phyloP scores from a whole-genome alignment of 2,888 invertebrate species.

The Opisthograptis luteolata region DNA sequence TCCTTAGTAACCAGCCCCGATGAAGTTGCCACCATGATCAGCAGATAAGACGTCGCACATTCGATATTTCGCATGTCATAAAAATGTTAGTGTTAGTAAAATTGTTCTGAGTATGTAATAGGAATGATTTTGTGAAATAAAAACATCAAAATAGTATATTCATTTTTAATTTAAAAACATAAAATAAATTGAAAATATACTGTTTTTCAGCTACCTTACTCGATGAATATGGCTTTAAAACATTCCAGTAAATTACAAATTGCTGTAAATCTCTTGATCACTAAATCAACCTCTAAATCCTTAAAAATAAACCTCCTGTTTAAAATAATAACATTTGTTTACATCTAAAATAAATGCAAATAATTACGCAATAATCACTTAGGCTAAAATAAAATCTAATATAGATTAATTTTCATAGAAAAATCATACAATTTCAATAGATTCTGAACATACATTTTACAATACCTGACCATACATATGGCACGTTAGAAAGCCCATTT shows the following conservation, averaged over 20 bases:
- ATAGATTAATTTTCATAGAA: slow-evolving; percentile 12
- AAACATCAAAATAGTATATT: slow-evolving; percentile 34
- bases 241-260: slow-evolving; percentile 2
- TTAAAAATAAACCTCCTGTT: slow-evolving; percentile 3
- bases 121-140: too few relatives aligned
- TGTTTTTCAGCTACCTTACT: slow-evolving; percentile 19
- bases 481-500: neutral
- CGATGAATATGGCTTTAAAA: slow-evolving; percentile 14
- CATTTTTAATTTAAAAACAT: slow-evolving; percentile 18
- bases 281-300: neutral
- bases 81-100: too few relatives aligned
- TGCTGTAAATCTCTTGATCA: slow-evolving; percentile 8
- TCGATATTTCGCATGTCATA: too few relatives aligned
- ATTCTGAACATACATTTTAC: neutral
- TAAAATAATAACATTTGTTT: slow-evolving; percentile 17
- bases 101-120: too few relatives aligned
- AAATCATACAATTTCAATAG: slow-evolving; percentile 8
- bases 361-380: slow-evolving; percentile 14
- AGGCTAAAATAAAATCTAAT: slow-evolving; percentile 17
- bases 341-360: slow-evolving; percentile 29
- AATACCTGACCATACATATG: neutral
- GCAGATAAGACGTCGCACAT: too few relatives aligned
- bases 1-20: too few relatives aligned
- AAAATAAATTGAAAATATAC: slow-evolving; percentile 22
- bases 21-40: too few relatives aligned